Conservation (phyloP, 2,888 invertebrate genomes). For the Pterostichus madidus region DNA sequence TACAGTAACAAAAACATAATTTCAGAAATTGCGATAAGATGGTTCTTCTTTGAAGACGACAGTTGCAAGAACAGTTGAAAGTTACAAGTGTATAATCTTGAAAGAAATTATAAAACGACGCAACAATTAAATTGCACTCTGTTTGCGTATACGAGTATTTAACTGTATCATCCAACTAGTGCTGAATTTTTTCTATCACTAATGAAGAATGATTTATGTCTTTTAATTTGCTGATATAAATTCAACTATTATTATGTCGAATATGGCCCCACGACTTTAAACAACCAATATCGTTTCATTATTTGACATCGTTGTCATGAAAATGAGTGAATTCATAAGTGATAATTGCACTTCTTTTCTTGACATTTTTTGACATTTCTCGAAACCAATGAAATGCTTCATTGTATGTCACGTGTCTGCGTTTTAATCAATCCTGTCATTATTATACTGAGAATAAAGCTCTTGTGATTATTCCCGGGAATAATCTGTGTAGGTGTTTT, state of each 20-base stretch:
- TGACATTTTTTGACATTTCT: no score
- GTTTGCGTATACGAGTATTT: slow-evolving; percentile 45
- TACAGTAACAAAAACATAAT: slow-evolving; percentile 20
- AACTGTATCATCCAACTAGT: slow-evolving; percentile 25
- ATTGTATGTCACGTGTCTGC: no score
- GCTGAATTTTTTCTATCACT: slow-evolving; percentile 3
- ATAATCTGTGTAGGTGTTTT: no score
- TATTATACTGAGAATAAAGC: no score
- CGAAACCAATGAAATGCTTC: no score
- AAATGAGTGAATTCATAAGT: no score
- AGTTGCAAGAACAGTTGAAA: slow-evolving; percentile 49
- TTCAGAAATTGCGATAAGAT: background rate
- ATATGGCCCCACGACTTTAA: no score
- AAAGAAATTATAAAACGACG: slow-evolving; percentile 18
- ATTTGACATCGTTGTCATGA: no score
- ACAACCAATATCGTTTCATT: no score
- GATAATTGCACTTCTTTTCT: no score
- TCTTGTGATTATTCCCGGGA: no score
- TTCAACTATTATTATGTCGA: slow-evolving; percentile 12
- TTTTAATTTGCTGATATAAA: slow-evolving; percentile 10
- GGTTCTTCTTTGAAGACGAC: slow-evolving; percentile 29
- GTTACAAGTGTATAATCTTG: slow-evolving; percentile 36
- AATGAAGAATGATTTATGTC: slow-evolving; percentile 41
- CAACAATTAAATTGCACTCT: slow-evolving; percentile 27
- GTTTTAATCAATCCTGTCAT: no score